A percentile compares a stretch with the other conserved stretches of the same genome.
These are phyloP conservation scores for Pterobdella sp. DNA, from an alignment of 2,888 invertebrate genomes.

Conservation along the genomic window DNA sequence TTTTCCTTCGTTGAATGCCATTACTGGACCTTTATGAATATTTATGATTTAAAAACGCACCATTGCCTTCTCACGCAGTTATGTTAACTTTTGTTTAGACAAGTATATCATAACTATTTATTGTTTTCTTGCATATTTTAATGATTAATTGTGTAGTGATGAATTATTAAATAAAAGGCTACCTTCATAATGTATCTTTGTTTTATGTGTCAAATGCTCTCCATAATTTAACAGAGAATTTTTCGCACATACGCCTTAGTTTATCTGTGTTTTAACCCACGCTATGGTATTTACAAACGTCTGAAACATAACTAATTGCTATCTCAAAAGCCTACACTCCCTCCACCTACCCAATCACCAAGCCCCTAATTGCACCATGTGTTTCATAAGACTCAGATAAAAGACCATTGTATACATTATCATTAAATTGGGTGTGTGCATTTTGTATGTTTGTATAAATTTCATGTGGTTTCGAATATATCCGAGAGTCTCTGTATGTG, in stretches of 20 bases:
- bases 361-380: constrained; percentile 14
- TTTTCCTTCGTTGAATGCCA: neutral
- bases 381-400: constrained; percentile 4
- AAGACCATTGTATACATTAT: neutral
- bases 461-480: neutral
- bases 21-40: neutral
- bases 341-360: neutral
- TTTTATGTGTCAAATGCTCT: too few species aligned
- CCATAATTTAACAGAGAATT: too few species aligned
- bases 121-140: neutral
- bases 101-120: neutral
- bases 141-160: neutral
- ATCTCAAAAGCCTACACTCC: neutral
- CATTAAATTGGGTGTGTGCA: neutral
- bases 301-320: too few species aligned
- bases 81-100: neutral
- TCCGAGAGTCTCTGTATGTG: neutral
- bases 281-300: too few species aligned
- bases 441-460: neutral
- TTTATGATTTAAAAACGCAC: neutral
- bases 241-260: too few species aligned
- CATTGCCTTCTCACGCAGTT: constrained; percentile 8
- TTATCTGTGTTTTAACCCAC: too few species aligned
- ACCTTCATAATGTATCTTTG: too few species aligned
- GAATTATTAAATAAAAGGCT: too few species aligned